phyloP scores from a whole-genome alignment of 2,888 invertebrate species.

The Eristalis pertinax region DNA sequence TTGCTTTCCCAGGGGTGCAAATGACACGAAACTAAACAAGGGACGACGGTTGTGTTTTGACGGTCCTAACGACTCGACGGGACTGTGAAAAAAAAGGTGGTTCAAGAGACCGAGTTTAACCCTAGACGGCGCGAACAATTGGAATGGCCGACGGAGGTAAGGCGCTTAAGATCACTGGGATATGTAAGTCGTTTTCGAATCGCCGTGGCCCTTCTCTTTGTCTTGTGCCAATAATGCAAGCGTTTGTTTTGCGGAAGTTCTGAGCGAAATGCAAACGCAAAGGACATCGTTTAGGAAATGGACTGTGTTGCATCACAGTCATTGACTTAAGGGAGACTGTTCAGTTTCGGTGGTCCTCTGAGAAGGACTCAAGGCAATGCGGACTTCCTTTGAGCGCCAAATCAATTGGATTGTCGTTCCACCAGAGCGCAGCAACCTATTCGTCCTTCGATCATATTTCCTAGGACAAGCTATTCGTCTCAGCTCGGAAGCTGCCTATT shows the following conservation, averaged over 20 bases:
- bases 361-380: too few relatives aligned
- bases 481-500: too few relatives aligned
- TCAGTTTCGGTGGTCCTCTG: too few relatives aligned
- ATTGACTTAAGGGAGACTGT: too few relatives aligned
- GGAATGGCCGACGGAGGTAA: neutral
- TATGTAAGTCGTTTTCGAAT: neutral
- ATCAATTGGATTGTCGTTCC: too few relatives aligned
- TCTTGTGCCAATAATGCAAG: neutral
- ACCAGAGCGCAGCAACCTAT: too few relatives aligned
- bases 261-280: neutral
- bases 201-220: too few relatives aligned
- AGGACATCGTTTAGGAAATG: too few relatives aligned
- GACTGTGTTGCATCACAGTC: too few relatives aligned
- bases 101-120: neutral
- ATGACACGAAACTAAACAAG: constrained; percentile 42
- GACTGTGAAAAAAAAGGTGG: neutral
- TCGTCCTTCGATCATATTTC: too few relatives aligned
- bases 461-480: too few relatives aligned
- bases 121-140: neutral
- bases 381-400: too few relatives aligned
- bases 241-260: neutral
- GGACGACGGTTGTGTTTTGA: neutral
- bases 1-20: constrained; percentile 63
- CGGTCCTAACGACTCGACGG: neutral
- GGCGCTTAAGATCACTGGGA: neutral